phyloP scores from a whole-genome alignment of 2,888 invertebrate genomes.

The Athalia circularis region DNA sequence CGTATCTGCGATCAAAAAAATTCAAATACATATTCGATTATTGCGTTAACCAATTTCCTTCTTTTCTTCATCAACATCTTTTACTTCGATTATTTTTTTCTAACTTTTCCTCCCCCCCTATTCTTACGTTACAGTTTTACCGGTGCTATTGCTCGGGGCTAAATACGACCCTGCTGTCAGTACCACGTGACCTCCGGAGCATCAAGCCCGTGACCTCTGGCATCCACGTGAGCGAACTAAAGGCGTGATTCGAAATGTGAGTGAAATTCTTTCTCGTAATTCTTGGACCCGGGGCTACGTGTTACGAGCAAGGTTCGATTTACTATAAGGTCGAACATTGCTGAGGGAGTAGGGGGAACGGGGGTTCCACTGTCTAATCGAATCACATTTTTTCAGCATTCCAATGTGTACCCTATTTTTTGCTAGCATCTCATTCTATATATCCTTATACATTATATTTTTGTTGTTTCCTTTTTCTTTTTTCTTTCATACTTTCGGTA shows the following conservation, averaged over 20 bases:
- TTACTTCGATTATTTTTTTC: background rate
- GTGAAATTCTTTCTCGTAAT: constrained; percentile 44
- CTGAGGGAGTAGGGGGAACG: background rate
- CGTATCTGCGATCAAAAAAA: background rate
- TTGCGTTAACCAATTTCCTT: background rate
- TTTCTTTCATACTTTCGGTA: background rate
- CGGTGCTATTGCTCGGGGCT: background rate
- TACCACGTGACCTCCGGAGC: background rate
- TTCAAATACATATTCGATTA: background rate
- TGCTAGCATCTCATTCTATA: too few species aligned
- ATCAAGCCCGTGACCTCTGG: background rate
- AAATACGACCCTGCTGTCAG: background rate
- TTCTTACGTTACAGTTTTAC: background rate
- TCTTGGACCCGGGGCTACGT: constrained; percentile 35
- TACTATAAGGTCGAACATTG: constrained; percentile 36
- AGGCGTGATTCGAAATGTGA: constrained; percentile 44
- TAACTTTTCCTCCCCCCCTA: background rate
- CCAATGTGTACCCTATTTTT: background rate
- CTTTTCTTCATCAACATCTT: background rate
- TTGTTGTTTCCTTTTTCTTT: too few species aligned
- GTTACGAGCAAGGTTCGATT: constrained; percentile 41
- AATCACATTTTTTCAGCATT: constrained; percentile 43
- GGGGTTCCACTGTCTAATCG: constrained; percentile 39
- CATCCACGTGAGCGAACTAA: constrained; percentile 31
- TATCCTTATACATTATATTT: too few species aligned